A percentile compares a stretch with the other conserved stretches of the same genome.
Evolutionary conservation across 2,888 invertebrate genomes (phyloP).

Genomic region (Papilio demoleus): DNA sequence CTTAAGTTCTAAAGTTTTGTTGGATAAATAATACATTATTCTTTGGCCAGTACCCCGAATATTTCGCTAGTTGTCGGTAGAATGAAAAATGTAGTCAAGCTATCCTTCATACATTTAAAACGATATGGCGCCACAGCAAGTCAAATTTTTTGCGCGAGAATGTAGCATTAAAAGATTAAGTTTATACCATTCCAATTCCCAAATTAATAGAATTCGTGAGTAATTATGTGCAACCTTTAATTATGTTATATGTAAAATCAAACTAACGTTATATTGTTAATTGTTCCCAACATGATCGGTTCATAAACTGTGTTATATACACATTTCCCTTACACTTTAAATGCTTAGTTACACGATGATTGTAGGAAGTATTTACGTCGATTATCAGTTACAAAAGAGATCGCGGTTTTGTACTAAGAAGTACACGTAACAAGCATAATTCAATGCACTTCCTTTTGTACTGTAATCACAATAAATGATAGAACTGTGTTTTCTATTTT

Average conservation of each 20-base stretch:
- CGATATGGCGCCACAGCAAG: too few species aligned
- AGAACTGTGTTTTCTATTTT: slow-evolving; percentile 14
- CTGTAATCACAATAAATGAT: slow-evolving; percentile 1
- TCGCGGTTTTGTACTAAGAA: slow-evolving; percentile 25
- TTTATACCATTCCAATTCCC: too few species aligned
- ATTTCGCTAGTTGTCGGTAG: too few species aligned
- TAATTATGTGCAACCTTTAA: background rate
- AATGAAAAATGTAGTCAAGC: too few species aligned
- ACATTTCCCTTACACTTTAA: background rate
- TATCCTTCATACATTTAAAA: too few species aligned
- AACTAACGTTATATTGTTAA: too few species aligned
- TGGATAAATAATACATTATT: too few species aligned
- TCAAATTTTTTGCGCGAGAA: too few species aligned
- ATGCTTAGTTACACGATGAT: slow-evolving; percentile 19
- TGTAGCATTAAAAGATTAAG: too few species aligned
- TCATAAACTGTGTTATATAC: background rate
- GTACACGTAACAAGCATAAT: slow-evolving; percentile 21
- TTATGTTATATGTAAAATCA: too few species aligned
- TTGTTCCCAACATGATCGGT: background rate
- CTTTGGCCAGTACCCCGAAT: too few species aligned
- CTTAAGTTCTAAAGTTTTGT: too few species aligned
- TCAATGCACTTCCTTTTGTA: slow-evolving; percentile 11
- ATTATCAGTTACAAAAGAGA: slow-evolving; percentile 28
- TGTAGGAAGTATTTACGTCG: slow-evolving; percentile 26
- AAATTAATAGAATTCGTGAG: background rate